phyloP scores from a whole-genome alignment of 2,888 invertebrate genomes.

The Macropis europaea region DNA sequence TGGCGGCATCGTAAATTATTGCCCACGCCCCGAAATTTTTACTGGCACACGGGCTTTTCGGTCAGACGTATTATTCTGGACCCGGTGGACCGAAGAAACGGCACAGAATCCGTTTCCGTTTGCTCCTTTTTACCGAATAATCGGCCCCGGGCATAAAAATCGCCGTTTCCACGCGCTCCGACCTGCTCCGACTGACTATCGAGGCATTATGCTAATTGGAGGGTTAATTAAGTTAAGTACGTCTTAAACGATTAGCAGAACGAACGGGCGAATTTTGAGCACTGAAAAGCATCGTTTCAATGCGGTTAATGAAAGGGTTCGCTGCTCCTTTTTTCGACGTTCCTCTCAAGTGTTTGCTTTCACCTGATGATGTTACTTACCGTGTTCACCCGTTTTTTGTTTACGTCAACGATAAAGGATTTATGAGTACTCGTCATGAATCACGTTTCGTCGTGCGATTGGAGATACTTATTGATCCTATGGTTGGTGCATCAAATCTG shows the following conservation, averaged over 20 bases:
- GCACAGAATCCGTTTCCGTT: neutral
- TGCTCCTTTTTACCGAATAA: neutral
- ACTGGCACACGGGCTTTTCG: conserved; percentile 66
- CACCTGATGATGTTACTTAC: neutral
- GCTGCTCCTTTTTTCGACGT: neutral
- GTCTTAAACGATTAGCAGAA: conserved; percentile 10
- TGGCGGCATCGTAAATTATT: conserved; percentile 77
- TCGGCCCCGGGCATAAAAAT: conserved; percentile 16
- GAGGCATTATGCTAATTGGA: conserved; percentile 16
- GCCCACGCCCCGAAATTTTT: conserved; percentile 76
- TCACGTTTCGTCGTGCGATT: no score
- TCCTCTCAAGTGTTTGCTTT: neutral
- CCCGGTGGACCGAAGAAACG: neutral
- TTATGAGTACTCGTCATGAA: no score
- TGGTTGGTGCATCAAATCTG: no score
- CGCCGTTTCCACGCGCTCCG: conserved; percentile 1
- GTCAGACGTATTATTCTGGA: conserved; percentile 24
- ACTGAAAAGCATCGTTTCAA: neutral
- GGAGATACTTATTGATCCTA: no score
- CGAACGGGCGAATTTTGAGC: neutral
- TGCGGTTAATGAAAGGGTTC: neutral
- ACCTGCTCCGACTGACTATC: neutral
- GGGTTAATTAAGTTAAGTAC: conserved; percentile 26
- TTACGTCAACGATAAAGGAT: no score
- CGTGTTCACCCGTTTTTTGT: no score